A percentile compares a stretch with the other conserved stretches of the same genome.
Conservation (phyloP, 2,113 vertebrate species). For the Microtus pennsylvanicus region DNA sequence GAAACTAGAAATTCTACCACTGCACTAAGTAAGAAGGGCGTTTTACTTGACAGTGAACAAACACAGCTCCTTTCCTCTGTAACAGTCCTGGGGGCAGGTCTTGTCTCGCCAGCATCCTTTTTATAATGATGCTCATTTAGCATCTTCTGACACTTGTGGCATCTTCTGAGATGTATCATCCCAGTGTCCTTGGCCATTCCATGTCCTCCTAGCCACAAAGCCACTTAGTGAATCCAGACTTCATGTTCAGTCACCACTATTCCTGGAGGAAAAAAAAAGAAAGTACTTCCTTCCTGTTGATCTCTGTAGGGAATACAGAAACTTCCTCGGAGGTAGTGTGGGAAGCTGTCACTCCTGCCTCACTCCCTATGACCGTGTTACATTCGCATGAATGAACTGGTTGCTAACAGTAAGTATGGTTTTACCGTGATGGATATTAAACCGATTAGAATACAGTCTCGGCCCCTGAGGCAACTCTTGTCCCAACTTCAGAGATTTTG, state of each 20-base stretch:
- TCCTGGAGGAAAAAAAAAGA: not conserved
- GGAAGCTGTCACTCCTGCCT: not conserved
- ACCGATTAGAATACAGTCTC: not conserved
- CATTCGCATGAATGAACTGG: not conserved
- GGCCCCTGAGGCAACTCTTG: not conserved
- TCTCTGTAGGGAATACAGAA: not conserved
- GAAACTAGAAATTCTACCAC: not conserved
- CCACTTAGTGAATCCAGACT: not conserved
- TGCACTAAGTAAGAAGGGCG: not conserved
- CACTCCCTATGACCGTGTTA: not conserved
- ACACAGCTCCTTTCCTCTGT: not conserved
- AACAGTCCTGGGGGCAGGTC: not conserved
- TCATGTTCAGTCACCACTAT: not conserved
- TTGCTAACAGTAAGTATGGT: not conserved
- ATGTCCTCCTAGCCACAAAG: not conserved
- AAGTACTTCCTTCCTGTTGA: not conserved
- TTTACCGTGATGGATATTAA: not conserved
- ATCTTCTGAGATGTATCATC: not conserved
- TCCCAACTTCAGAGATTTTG: conserved; percentile 26
- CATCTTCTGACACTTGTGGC: not conserved
- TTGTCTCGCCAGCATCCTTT: not conserved
- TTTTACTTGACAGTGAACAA: not conserved
- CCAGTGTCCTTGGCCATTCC: not conserved
- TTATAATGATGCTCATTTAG: too few relatives aligned
- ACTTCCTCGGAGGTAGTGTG: not conserved